Percentiles rank a stretch among this genome's conserved stretches.
These are phyloP conservation scores for Zonitis immaculata DNA, from an alignment of 2,888 invertebrate genomes.

Conservation along the genomic window DNA sequence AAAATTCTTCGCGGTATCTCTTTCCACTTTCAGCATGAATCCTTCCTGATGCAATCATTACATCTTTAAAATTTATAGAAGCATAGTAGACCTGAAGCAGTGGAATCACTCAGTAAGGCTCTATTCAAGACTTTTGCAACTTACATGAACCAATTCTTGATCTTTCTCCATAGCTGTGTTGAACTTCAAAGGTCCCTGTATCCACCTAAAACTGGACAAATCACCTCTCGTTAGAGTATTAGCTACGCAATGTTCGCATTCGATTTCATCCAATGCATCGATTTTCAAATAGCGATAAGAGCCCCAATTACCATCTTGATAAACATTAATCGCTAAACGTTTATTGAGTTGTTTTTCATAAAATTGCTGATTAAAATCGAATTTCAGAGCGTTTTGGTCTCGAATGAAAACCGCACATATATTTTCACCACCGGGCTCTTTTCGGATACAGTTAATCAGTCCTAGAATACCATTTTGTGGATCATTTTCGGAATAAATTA, in stretches of 20 bases:
- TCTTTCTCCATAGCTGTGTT: neutral
- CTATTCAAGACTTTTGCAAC: no score
- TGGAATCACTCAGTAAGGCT: no score
- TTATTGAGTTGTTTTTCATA: constrained; percentile 63
- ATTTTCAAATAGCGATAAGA: constrained; percentile 76
- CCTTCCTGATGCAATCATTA: constrained; percentile 98
- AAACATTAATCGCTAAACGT: constrained; percentile 77
- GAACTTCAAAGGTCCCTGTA: constrained; percentile 70
- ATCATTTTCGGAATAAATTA: constrained; percentile 64
- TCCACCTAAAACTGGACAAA: constrained; percentile 87
- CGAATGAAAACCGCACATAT: constrained; percentile 54
- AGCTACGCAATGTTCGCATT: constrained; percentile 84
- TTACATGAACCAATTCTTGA: constrained; percentile 1
- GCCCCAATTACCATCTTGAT: constrained; percentile 55
- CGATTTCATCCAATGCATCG: constrained; percentile 49
- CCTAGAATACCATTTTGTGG: constrained; percentile 76
- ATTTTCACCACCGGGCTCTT: constrained; percentile 53
- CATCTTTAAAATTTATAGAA: constrained; percentile 95
- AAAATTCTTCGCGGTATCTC: no score
- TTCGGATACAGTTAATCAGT: constrained; percentile 62
- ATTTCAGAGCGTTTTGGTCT: constrained; percentile 57
- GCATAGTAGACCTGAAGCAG: constrained; percentile 88
- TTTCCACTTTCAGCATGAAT: no score
- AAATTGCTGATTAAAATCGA: constrained; percentile 53
- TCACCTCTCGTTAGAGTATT: constrained; percentile 92